Percentiles rank a stretch among this genome's conserved stretches.
These are phyloP conservation scores for Oxyura jamaicensis DNA, from an alignment of 2,113 vertebrate species.

Conservation along the genomic window DNA sequence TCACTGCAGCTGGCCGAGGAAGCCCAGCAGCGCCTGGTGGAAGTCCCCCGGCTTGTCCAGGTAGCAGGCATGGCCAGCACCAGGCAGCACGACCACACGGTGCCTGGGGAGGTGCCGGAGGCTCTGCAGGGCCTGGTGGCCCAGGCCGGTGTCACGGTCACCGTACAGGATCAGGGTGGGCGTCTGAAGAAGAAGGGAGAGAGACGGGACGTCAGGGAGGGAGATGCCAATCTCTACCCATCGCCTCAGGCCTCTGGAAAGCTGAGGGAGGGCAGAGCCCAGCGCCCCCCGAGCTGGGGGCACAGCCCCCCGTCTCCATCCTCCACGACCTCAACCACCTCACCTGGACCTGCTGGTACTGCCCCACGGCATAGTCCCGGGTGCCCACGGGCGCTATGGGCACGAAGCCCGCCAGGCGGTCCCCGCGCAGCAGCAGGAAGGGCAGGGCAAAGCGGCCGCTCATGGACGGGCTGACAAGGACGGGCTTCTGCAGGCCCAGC, in stretches of 20 bases:
- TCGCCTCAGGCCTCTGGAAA: rapidly evolving
- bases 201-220: neutral
- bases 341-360: conserved; percentile 89
- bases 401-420: conserved; percentile 85
- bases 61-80: conserved; percentile 93
- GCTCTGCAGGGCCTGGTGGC: conserved; percentile 87
- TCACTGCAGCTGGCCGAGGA: conserved; percentile 83
- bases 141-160: conserved; percentile 85
- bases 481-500: conserved; percentile 77
- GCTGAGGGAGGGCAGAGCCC: neutral
- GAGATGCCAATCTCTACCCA: neutral
- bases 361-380: conserved; percentile 82
- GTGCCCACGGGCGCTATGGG: conserved; percentile 90
- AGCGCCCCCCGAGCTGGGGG: rapidly evolving
- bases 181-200: conserved; percentile 75
- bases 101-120: conserved; percentile 87
- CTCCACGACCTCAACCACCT: neutral
- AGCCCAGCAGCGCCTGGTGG: conserved; percentile 86
- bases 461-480: conserved; percentile 94
- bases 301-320: neutral
- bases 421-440: conserved; percentile 83
- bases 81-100: conserved; percentile 75
- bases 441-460: conserved; percentile 92
- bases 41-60: conserved; percentile 91
- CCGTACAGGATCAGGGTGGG: conserved; percentile 92